Evolutionary conservation across 30 jellyfish, hydroid and myxozoan species (phyloP).

Genomic region (Aurelia sp.): DNA sequence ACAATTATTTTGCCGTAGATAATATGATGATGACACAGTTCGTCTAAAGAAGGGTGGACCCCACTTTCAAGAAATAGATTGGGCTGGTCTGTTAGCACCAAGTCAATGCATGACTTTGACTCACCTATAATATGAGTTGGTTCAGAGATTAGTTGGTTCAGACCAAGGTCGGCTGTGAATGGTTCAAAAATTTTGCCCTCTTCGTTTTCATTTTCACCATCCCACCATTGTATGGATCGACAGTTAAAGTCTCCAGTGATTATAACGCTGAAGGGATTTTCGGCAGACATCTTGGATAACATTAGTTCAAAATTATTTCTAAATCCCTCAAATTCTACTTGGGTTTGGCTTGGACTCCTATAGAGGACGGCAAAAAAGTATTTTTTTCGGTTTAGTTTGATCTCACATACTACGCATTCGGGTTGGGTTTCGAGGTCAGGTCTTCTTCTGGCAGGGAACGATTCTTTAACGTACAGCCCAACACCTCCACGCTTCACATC

Average conservation of each 20-base stretch:
- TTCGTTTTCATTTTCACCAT: constrained; percentile 34
- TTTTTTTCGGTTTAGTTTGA: neutral
- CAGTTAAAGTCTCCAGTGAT: constrained; percentile 49
- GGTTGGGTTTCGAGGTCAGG: neutral
- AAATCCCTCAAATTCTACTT: constrained; percentile 28
- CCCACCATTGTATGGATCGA: constrained; percentile 55
- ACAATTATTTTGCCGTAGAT: constrained; percentile 23
- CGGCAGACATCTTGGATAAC: constrained; percentile 60
- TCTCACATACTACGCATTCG: neutral
- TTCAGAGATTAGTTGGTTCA: too few relatives aligned
- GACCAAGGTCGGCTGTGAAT: constrained; percentile 41
- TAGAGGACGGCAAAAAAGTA: constrained; percentile 6
- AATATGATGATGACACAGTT: constrained; percentile 58
- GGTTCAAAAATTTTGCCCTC: constrained; percentile 52
- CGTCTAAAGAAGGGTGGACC: constrained; percentile 50
- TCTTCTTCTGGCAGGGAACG: neutral
- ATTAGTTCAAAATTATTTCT: constrained; percentile 22
- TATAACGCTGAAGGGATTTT: constrained; percentile 31
- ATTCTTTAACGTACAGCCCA: neutral
- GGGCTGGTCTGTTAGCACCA: constrained; percentile 47
- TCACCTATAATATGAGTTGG: constrained; percentile 38
- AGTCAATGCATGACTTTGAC: constrained; percentile 41
- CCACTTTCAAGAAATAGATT: constrained; percentile 44
- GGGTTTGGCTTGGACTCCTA: constrained; percentile 63
- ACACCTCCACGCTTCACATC: neutral